These are phyloP conservation scores for Gymnocephalus cernua DNA, from an alignment of 2,113 vertebrate species.

Conservation along the genomic window DNA sequence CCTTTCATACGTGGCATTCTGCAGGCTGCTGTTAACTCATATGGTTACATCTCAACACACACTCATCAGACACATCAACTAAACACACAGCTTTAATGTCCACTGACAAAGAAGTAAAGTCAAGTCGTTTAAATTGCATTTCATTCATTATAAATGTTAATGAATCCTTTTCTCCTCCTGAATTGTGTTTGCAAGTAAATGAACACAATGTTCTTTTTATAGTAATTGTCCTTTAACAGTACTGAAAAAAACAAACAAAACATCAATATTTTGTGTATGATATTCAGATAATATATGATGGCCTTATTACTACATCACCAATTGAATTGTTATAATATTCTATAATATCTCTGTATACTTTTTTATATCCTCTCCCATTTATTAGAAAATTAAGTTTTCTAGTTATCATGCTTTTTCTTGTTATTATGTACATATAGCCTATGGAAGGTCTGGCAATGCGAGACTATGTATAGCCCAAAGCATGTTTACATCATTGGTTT, in stretches of 20 bases:
- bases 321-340: background rate
- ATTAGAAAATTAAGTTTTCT: no score
- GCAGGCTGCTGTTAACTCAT: slow-evolving; percentile 21
- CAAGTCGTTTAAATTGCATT: background rate
- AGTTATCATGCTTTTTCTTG: background rate
- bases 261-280: background rate
- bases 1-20: slow-evolving; percentile 82
- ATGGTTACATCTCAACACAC: background rate
- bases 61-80: background rate
- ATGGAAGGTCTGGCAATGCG: no score
- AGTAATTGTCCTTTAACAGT: background rate
- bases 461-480: background rate
- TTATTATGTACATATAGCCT: background rate
- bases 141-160: background rate
- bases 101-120: background rate
- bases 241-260: background rate
- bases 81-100: background rate
- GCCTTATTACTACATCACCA: background rate
- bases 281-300: background rate
- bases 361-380: rapidly evolving
- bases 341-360: no score
- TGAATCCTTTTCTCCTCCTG: background rate
- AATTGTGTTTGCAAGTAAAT: background rate
- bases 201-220: background rate
- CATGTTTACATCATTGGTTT: background rate